These are phyloP conservation scores for Neotoma lepida DNA, from an alignment of 2,113 vertebrate species.

Conservation along the genomic window DNA sequence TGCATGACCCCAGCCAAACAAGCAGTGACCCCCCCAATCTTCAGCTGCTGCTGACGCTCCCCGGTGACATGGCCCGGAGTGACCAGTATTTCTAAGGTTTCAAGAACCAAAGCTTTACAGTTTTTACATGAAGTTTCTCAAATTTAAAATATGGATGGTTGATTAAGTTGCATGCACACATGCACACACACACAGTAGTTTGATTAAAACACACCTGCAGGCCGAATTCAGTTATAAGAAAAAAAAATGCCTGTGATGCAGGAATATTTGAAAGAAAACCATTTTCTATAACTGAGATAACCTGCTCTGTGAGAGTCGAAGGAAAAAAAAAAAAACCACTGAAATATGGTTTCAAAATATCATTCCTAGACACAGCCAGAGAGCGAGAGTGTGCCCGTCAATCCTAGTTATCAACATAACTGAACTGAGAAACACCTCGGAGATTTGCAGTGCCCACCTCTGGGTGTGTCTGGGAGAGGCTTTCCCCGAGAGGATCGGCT, in stretches of 20 bases:
- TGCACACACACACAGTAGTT: neutral
- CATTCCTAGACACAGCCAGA: neutral
- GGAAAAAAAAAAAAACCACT: neutral
- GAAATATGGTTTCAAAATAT: neutral
- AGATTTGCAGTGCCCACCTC: no score
- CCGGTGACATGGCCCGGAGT: neutral
- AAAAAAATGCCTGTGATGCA: neutral
- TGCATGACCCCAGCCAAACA: accelerated
- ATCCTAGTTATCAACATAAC: neutral
- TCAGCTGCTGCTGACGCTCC: neutral
- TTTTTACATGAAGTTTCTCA: neutral
- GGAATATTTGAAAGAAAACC: neutral
- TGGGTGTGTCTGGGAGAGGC: neutral
- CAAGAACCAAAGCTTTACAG: neutral
- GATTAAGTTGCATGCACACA: neutral
- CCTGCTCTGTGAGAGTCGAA: neutral
- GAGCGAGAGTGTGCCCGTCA: neutral
- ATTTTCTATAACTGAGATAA: conserved; percentile 18
- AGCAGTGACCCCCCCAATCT: neutral
- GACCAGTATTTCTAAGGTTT: neutral
- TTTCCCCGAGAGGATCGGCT: neutral
- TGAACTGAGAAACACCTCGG: neutral
- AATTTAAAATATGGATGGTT: neutral
- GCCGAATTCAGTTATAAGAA: neutral
- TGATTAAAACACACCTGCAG: neutral